A percentile compares a stretch with the other conserved stretches of the same genome.
These are phyloP conservation scores for Melipona bicolor DNA, from an alignment of 2,888 invertebrate genomes.

Conservation along the genomic window DNA sequence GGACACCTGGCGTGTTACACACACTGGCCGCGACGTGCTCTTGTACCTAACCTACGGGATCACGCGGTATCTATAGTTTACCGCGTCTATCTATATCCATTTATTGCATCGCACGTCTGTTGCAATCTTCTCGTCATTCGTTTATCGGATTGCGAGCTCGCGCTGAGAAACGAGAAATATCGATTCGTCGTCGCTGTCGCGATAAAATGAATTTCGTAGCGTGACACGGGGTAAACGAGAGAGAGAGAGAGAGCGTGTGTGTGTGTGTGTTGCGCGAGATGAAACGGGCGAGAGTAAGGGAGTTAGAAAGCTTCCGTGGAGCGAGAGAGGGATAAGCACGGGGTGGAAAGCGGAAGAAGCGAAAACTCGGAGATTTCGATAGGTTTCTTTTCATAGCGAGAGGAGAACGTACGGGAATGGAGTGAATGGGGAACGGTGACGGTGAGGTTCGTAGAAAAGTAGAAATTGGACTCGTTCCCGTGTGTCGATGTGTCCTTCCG, in stretches of 20 bases:
- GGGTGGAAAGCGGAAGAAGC: conserved; percentile 3
- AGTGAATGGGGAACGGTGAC: conserved; percentile 36
- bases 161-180: conserved; percentile 65
- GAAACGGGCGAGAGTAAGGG: conserved; percentile 15
- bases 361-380: conserved; percentile 46
- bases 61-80: conserved; percentile 33
- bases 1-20: conserved; percentile 37
- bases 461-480: conserved; percentile 50
- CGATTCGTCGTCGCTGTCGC: conserved; percentile 64
- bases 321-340: neutral
- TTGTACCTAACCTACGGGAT: conserved; percentile 26
- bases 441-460: conserved; percentile 32
- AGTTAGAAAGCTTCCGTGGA: neutral
- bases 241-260: conserved; percentile 2
- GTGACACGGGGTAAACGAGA: conserved; percentile 54
- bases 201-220: conserved; percentile 71
- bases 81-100: conserved; percentile 48
- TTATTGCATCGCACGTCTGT: conserved; percentile 62
- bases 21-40: neutral
- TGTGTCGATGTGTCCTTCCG: conserved; percentile 31
- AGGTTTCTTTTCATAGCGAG: conserved; percentile 50
- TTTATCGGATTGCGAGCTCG: conserved; percentile 70
- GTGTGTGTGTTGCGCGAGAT: neutral
- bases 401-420: conserved; percentile 26
- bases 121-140: conserved; percentile 70